Conservation (phyloP, 2,888 invertebrate genomes). For the Drosophila crucigera region DNA sequence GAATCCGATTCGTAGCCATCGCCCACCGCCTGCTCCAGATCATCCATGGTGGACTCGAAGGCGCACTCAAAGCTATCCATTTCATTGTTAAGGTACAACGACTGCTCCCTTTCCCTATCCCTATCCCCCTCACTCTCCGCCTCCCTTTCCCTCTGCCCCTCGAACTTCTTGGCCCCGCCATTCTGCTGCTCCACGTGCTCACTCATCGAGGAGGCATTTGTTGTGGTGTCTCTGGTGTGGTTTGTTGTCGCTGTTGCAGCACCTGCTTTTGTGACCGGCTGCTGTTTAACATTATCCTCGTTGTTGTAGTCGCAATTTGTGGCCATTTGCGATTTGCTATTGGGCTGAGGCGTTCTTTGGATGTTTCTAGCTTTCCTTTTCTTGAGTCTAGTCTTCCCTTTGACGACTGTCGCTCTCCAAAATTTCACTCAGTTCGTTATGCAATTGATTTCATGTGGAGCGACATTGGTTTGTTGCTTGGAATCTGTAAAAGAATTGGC, state of each 20-base stretch:
- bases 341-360: conserved; percentile 20
- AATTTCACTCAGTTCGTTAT: conserved; percentile 28
- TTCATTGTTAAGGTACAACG: conserved; percentile 44
- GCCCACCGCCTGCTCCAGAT: conserved; percentile 77
- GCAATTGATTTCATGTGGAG: conserved; percentile 75
- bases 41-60: conserved; percentile 84
- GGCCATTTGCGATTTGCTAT: conserved; percentile 73
- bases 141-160: conserved; percentile 27
- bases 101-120: conserved; percentile 35
- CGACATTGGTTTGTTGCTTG: conserved; percentile 76
- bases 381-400: background rate
- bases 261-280: conserved; percentile 47
- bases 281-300: conserved; percentile 73
- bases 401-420: conserved; percentile 2
- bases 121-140: conserved; percentile 5
- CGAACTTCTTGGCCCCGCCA: conserved; percentile 8
- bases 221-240: conserved; percentile 20
- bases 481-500: conserved; percentile 62
- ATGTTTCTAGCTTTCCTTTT: conserved; percentile 20
- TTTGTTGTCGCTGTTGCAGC: conserved; percentile 18
- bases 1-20: conserved; percentile 84
- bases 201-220: conserved; percentile 49
- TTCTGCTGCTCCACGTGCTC: conserved; percentile 63
- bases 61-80: conserved; percentile 83
- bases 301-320: conserved; percentile 80